phyloP scores from a whole-genome alignment of 2,888 invertebrate species.

The Tenthredo notha region DNA sequence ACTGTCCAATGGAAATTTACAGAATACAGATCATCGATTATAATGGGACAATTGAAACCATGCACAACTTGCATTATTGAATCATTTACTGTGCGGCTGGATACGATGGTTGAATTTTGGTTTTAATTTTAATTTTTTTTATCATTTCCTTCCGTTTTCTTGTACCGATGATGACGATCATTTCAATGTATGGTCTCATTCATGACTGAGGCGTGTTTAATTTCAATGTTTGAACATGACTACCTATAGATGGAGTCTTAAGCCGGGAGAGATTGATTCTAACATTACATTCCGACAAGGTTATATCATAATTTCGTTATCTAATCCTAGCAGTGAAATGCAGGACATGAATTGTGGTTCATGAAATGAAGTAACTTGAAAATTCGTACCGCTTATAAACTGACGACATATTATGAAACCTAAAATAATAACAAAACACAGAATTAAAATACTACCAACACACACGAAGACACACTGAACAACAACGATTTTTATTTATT shows the following conservation, averaged over 20 bases:
- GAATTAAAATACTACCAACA: conserved; percentile 66
- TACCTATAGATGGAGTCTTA: neutral
- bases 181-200: neutral
- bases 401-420: conserved; percentile 78
- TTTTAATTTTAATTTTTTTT: neutral
- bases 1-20: neutral
- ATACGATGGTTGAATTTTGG: neutral
- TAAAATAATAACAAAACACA: conserved; percentile 74
- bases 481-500: conserved; percentile 30
- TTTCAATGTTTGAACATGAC: neutral
- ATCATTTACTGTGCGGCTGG: neutral
- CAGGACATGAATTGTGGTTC: conserved; percentile 63
- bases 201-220: neutral
- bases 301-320: conserved; percentile 14
- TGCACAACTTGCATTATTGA: neutral
- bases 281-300: neutral
- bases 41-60: neutral
- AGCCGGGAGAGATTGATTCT: neutral
- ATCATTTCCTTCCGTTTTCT: neutral
- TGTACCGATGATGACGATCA: neutral
- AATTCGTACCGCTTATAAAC: conserved; percentile 78
- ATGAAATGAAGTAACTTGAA: conserved; percentile 71
- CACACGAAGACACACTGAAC: conserved; percentile 28
- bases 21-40: neutral
- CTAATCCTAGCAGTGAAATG: conserved; percentile 66